Percentiles rank a stretch among this genome's conserved stretches.
Evolutionary conservation across 2,113 vertebrate species (phyloP).

Genomic region (Scomber colias): DNA sequence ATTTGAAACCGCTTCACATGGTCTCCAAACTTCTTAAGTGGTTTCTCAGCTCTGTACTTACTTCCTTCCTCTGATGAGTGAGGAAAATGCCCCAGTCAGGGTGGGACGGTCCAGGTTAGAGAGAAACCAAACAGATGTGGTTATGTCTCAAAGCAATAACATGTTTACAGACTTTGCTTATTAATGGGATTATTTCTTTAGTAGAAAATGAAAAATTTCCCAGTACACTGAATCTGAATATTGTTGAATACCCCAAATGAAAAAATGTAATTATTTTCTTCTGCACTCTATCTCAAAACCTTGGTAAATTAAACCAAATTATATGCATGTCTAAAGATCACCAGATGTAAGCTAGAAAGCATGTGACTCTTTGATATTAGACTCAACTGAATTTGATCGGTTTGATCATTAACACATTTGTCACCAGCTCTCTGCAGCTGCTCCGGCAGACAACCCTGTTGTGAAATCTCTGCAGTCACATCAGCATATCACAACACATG

Average conservation of each 20-base stretch:
- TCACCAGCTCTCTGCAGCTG: background rate
- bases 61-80: slow-evolving; percentile 59
- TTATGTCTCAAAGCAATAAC: slow-evolving; percentile 51
- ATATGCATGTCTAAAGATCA: background rate
- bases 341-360: background rate
- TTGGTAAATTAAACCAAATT: background rate
- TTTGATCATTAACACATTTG: slow-evolving; percentile 6
- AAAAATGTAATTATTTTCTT: background rate
- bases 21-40: background rate
- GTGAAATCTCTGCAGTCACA: slow-evolving; percentile 10
- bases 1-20: slow-evolving; percentile 28
- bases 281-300: background rate
- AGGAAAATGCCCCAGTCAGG: slow-evolving; percentile 54
- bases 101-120: slow-evolving; percentile 51
- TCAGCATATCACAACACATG: background rate
- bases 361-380: background rate
- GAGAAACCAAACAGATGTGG: slow-evolving; percentile 55
- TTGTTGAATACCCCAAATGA: background rate
- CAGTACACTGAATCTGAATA: background rate
- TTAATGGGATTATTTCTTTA: background rate
- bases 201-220: background rate
- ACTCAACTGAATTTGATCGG: background rate
- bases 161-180: background rate
- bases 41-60: slow-evolving; percentile 61
- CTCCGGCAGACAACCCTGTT: background rate